Base-by-base conservation (phyloP, 2,888 invertebrate genomes). In the Ferrisia virgata region DNA sequence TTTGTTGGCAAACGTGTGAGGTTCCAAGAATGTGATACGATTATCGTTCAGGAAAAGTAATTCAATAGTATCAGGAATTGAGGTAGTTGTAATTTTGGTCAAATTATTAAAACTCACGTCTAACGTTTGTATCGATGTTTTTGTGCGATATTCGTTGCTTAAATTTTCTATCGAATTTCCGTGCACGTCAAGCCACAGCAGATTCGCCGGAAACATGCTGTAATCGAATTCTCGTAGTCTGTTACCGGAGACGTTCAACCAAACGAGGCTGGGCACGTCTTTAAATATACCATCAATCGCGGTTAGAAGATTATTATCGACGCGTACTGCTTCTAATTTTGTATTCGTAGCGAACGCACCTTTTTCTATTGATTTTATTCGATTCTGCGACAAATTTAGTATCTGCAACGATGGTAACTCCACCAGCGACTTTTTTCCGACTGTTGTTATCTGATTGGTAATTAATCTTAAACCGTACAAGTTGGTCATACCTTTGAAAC, bases 211-310 rank as follows among this genome's bases (percentile, higher is more conserved):
- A 86, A 97, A 92, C 86, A 95, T 92, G 33, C 94, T 92, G 89
- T 95, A 97, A 90, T 96, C 96, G 89, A 97, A 96, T 92, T 94
- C 93, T 88, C 93, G 93, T 88, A 97, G 91, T 88, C 93, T 92
- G 91, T 97, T 97, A 90, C 96, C 96, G 86, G 96, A 96, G 87
- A 97, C 93, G 90, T 97, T 97, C 83, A 97, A 90, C 95, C 95
- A 96, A 87, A 95, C 91, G 86, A 97, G 90, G 87, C 93, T 94
- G 13, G 94, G 93, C 88, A 96, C 93, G 89, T 95, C 93, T 87
- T 92, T 92, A 89, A 97, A 96, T 86, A 96, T 90, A 58, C 94
- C 94, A 88, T 93, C 94, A 86, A 97, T 93, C 89, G 95, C 94
- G 84, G 92, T 92, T 85, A 97, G 90, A 86, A 92, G 91, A 90